A percentile compares a stretch with the other conserved stretches of the same genome.
Conservation (phyloP, 2,888 invertebrate species). For the Latheticus oryzae region DNA sequence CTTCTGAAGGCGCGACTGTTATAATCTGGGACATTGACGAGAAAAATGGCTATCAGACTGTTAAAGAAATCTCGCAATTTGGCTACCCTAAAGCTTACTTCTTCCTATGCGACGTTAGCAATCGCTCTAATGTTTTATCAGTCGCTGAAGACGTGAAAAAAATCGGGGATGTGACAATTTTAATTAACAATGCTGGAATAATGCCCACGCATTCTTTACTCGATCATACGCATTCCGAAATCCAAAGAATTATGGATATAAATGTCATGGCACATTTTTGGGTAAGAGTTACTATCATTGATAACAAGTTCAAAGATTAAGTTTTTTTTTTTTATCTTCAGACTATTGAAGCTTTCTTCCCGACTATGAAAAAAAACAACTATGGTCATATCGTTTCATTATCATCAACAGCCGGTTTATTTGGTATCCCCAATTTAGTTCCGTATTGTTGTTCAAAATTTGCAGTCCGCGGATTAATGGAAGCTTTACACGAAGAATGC, state of each 20-base stretch:
- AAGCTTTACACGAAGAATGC: conserved; percentile 83
- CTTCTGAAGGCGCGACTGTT: conserved; percentile 76
- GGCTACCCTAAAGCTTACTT: conserved; percentile 65
- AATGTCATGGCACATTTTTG: conserved; percentile 86
- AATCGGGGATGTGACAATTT: conserved; percentile 81
- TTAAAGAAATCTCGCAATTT: conserved; percentile 67
- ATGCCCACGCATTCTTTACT: conserved; percentile 82
- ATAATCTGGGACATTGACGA: conserved; percentile 84
- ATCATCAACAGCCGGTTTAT: conserved; percentile 81
- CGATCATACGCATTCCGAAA: conserved; percentile 75
- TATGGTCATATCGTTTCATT: conserved; percentile 82
- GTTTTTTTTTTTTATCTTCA: conserved; percentile 54
- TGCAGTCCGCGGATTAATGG: conserved; percentile 87
- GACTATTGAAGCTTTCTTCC: conserved; percentile 81
- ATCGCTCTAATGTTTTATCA: conserved; percentile 74
- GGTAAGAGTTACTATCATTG: conserved; percentile 72
- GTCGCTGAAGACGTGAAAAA: conserved; percentile 73
- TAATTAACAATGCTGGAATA: conserved; percentile 89
- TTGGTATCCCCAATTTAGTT: conserved; percentile 79
- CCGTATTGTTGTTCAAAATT: conserved; percentile 87
- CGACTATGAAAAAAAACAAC: conserved; percentile 79
- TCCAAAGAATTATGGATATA: conserved; percentile 77
- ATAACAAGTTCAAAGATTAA: too few species aligned
- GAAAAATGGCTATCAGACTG: conserved; percentile 76
- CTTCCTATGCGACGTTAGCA: conserved; percentile 77